A percentile compares a stretch with the other conserved stretches of the same genome.
phyloP scores from a whole-genome alignment of 2,888 invertebrate genomes.

The Arenicola marina region DNA sequence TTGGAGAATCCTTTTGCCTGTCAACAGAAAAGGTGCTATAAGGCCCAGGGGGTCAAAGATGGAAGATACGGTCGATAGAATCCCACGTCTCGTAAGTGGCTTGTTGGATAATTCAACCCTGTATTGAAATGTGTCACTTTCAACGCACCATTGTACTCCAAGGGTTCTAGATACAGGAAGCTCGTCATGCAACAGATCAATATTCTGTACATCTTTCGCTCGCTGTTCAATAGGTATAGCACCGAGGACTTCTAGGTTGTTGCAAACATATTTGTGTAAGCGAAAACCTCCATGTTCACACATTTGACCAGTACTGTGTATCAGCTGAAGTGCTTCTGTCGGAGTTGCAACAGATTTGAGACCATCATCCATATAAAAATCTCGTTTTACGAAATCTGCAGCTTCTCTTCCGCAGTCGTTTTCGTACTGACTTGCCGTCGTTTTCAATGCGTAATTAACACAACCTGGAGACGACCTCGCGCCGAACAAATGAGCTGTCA shows the following conservation, averaged over 20 bases:
- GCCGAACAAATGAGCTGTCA: conserved; percentile 5
- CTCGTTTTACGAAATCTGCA: not conserved
- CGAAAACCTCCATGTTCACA: not conserved
- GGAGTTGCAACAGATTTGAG: not conserved
- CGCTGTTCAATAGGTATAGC: conserved; percentile 4
- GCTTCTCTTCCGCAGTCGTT: not conserved
- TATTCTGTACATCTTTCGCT: not conserved
- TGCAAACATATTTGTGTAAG: conserved; percentile 14
- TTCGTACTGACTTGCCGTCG: not conserved
- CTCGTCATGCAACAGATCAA: not conserved
- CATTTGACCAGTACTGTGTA: not conserved
- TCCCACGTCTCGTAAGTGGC: conserved; percentile 32
- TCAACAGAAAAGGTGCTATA: conserved; percentile 31
- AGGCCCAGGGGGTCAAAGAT: conserved; percentile 38
- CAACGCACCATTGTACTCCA: conserved; percentile 33
- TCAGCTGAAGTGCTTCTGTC: not conserved
- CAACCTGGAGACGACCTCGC: not conserved
- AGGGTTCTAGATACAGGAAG: conserved; percentile 3
- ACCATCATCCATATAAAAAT: conserved; percentile 1
- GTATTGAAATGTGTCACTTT: conserved; percentile 34
- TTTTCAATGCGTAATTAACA: not conserved
- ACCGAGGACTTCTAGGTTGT: conserved; percentile 3
- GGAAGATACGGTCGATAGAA: conserved; percentile 32
- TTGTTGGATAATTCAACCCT: conserved; percentile 24
- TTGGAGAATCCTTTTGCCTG: conserved; percentile 32